Evolutionary conservation across 2,797 vertebrate species (phyloP).

Genomic region (Acropternis orthonyx): DNA sequence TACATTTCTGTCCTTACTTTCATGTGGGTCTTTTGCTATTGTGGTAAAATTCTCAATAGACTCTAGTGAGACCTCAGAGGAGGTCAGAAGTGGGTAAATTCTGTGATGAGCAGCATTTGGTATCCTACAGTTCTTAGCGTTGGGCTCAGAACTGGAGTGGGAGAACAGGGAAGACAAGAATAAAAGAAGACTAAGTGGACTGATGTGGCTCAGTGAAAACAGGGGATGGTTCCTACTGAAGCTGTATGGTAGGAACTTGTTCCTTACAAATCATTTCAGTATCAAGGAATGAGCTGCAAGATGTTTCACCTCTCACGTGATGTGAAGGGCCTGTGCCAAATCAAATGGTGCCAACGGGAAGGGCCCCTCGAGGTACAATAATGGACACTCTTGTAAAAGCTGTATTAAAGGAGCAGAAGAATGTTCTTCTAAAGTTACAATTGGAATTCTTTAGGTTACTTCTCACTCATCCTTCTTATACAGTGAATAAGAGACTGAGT

Average conservation of each 20-base stretch:
- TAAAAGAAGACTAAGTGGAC: background rate
- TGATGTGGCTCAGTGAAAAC: background rate
- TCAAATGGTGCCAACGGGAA: background rate
- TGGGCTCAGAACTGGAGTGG: background rate
- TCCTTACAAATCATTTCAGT: background rate
- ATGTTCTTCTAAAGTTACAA: background rate
- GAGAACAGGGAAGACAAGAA: background rate
- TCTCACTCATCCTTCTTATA: background rate
- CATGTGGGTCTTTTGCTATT: background rate
- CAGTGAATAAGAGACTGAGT: background rate
- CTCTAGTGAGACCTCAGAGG: background rate
- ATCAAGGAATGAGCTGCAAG: background rate
- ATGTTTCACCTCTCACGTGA: background rate
- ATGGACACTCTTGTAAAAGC: background rate
- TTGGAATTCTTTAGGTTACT: background rate
- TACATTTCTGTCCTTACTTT: background rate
- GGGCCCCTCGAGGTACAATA: background rate
- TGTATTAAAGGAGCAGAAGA: background rate
- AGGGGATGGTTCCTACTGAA: background rate
- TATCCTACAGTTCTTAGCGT: background rate
- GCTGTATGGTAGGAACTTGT: background rate
- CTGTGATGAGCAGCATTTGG: background rate
- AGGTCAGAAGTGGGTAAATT: background rate
- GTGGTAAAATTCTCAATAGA: background rate
- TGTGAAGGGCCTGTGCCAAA: background rate